Evolutionary conservation across 1,140 invertebrate species (phyloP), one percentile per base, ranked within the genome.

Genomic region (Belonocnema kinseyi): DNA sequence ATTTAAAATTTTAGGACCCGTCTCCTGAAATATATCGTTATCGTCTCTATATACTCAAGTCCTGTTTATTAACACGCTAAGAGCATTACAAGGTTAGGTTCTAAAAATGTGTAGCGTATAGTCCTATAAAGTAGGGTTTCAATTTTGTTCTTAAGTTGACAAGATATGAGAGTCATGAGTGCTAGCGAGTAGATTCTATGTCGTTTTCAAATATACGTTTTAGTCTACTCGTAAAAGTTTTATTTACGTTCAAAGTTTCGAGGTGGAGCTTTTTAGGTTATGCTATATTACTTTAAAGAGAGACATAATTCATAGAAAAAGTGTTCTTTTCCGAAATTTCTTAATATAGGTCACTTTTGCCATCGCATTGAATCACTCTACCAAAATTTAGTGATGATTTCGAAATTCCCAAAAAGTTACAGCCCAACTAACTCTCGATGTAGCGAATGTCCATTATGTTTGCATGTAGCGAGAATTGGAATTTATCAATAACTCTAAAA

Each of bases 1-100:
- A 72, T 75, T 75, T 75, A 70, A 70, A 75, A 79, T 79, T 75
- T 79, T 50, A 71, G 71, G 53, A 75, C 50, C 74, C 52, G 71
- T 58, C 16, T 16, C 40, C 13, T 21, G 50, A 54, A 78, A 78
- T 78, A 75, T 66, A 78, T 75, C 40, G 72, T 53, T 13, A 26
- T 58, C 26, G 19, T 58, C 3, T 26, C 19, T 21, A 58, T 26
- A 21, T 13, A 58, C 17, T 58, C 12, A 12, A 58, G 19, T 58
- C 56, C 10, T 54, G 53, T 54, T 54, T 54, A 54, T 54, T 10
- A 17, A 54, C 53, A 46, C 7, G 40, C 53, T 54, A 5, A n/a
- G n/a, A 54, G 52, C 12, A 53, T 53, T n/a, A 5, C 14, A 14
- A 54, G 5, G 53, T 54, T 19, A 46, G 10, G 40, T 46, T 10